Base-by-base conservation (phyloP, 1,140 invertebrate genomes). In the Conopomorpha cramerella region DNA sequence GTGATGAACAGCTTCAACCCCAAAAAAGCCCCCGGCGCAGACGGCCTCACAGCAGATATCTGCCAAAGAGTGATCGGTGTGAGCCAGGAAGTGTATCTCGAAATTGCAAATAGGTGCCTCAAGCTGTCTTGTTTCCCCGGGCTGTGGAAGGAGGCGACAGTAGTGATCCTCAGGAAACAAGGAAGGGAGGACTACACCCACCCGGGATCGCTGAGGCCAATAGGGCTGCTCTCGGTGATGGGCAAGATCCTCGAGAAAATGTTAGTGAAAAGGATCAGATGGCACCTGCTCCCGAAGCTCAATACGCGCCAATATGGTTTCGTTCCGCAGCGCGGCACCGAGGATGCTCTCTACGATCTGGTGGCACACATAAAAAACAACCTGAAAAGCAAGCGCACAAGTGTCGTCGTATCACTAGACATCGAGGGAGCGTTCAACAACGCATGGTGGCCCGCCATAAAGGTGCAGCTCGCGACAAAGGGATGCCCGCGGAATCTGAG, bases 1-100 rank as follows among this genome's bases (percentile, higher is more conserved):
- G 19, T 23, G 10, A 4, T 23, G 4, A 4, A 23, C 4, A 10
- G 19, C 19, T 6, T 23, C 10, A 23, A 10, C 10, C 19, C 19
- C 10, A 23, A 23, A 23, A 36, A 36, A 13, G 34, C 34, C 3
- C 34, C 34, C 2, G 34, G 34, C 3, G 25, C 6, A 10, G 34
- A 36, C 16, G 34, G 34, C 16, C 10, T 36, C 16, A 36, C 34
- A 16, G 15, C 16, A 3, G 34, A 36, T 12, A 36, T 36, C 6
- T 36, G 34, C 13, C 2, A 3, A 15, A 10, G 8, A 10, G 34
- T 14, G 2, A 14, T 18, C 11, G 10, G 6, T 15, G 34, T 6
- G 14, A 28, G 15, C 14, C 7, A 2, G 2, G 13, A 27, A 4
- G 6, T 30, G 3, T 30, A 27, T 25, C 17, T 36, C 12, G 34